Evolutionary conservation across 2,113 vertebrate genomes (phyloP), one percentile per base, ranked within the genome.

Genomic region (Acrocephalus kingi): DNA sequence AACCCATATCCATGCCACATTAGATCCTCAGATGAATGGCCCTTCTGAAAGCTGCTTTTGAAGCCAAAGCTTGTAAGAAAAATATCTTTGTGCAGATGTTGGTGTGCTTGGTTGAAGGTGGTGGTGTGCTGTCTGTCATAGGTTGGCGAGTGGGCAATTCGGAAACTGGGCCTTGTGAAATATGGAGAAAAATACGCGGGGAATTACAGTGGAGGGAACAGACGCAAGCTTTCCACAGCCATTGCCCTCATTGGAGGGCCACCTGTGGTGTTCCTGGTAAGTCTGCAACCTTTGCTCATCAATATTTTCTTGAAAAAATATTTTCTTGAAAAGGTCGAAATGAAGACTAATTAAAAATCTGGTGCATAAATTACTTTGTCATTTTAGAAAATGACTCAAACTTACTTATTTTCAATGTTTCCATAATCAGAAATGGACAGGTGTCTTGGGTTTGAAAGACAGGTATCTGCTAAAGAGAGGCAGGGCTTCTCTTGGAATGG

Each of bases 131-230:
- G 7, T 86, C 7, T 93, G 19, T 63, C 62, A 8, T 49, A 99
- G 99, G 99, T 99, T 96, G 99, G 99, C 0, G 99, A 99, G 84
- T 99, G 99, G 99, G 99, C 99, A 11, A 98, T 99, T 97, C 98
- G 98, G 84, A 99, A 99, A 86, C 93, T 99, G 82, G 99, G 99
- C 77, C 98, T 99, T 8, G 87, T 99, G 84, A 99, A 99, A 71
- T 99, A 99, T 0, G 98, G 98, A 51, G 99, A 99, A 56, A 99
- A 99, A 94, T 98, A 98, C 0, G 99, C 99, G 9, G 99, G 99
- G 74, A 99, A 98, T 90, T 99, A 99, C 94, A 99, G 99, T 4
- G 99, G 99, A 15, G 99, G 99, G 20, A 99, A 99, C 98, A 98
- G 98, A 92, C 98, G 99, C 84, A 99, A 99, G 80, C 98, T 99